Conservation (phyloP, 53 echinoderm and acorn worm genomes). For the Holothuria leucospilota region DNA sequence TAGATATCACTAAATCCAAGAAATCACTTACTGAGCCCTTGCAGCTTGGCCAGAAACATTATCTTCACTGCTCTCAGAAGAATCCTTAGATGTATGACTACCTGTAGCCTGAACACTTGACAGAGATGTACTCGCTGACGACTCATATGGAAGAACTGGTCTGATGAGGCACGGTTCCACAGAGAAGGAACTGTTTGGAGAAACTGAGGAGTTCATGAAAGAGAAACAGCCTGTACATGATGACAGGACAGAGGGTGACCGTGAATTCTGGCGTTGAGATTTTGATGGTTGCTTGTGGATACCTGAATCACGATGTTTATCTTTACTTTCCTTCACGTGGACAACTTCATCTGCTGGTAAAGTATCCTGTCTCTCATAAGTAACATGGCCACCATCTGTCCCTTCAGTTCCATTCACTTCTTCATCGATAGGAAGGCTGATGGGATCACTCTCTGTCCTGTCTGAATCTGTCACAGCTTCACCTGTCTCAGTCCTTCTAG, state of each 20-base stretch:
- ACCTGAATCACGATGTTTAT: background rate
- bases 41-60: conserved; percentile 1
- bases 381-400: background rate
- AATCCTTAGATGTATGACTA: conserved; percentile 32
- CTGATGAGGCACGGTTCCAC: conserved; percentile 88
- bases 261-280: conserved; percentile 33
- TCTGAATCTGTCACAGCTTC: conserved; percentile 22
- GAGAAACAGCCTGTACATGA: conserved; percentile 88
- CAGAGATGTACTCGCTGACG: conserved; percentile 72
- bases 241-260: conserved; percentile 35
- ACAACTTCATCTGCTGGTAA: conserved; percentile 21
- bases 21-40: conserved; percentile 30
- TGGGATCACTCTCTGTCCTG: conserved; percentile 39
- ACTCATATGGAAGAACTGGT: conserved; percentile 80
- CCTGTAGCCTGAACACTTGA: conserved; percentile 72
- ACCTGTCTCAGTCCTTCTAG: background rate
- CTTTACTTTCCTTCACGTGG: background rate
- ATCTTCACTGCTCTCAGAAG: conserved; percentile 21
- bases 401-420: background rate
- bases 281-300: background rate
- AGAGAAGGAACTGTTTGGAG: conserved; percentile 66
- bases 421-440: conserved; percentile 2
- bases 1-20: background rate
- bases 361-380: conserved; percentile 34
- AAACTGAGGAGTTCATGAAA: conserved; percentile 77